A percentile compares a stretch with the other conserved stretches of the same genome.
Evolutionary conservation across 2,888 invertebrate species (phyloP).

Genomic region (Rhorus exstirpatorius): DNA sequence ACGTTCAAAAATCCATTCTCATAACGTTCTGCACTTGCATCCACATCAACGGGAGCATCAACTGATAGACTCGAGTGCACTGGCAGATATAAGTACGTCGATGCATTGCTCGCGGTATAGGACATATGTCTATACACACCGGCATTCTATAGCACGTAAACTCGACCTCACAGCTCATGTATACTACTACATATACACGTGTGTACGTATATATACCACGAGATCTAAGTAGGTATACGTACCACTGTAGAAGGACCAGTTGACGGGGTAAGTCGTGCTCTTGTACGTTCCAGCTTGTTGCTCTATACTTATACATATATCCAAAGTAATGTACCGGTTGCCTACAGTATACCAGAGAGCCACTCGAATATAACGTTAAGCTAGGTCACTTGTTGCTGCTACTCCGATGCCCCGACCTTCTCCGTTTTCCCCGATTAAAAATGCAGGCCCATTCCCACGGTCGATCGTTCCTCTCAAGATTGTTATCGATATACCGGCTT

Average conservation of each 20-base stretch:
- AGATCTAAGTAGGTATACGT: slow-evolving; percentile 58
- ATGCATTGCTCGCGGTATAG: slow-evolving; percentile 37
- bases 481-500: slow-evolving; percentile 69
- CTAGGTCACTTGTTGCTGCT: slow-evolving; percentile 76
- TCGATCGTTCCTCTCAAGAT: slow-evolving; percentile 71
- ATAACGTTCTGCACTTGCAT: slow-evolving; percentile 25
- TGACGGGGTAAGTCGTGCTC: slow-evolving; percentile 48
- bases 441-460: slow-evolving; percentile 74
- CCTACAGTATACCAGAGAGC: slow-evolving; percentile 38
- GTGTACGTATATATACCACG: background rate
- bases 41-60: slow-evolving; percentile 12
- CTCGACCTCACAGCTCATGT: slow-evolving; percentile 31
- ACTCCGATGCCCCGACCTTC: slow-evolving; percentile 44
- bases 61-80: slow-evolving; percentile 42
- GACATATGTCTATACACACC: slow-evolving; percentile 21
- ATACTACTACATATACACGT: slow-evolving; percentile 4
- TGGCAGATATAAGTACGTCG: slow-evolving; percentile 40
- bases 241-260: slow-evolving; percentile 49
- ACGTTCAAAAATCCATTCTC: slow-evolving; percentile 29
- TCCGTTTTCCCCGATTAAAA: slow-evolving; percentile 71
- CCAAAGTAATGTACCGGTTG: slow-evolving; percentile 19
- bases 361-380: slow-evolving; percentile 71
- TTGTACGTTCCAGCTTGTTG: slow-evolving; percentile 41
- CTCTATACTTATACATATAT: slow-evolving; percentile 54
- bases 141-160: background rate